Conservation (phyloP, 2,888 invertebrate species). For the Trimorus sp. region DNA sequence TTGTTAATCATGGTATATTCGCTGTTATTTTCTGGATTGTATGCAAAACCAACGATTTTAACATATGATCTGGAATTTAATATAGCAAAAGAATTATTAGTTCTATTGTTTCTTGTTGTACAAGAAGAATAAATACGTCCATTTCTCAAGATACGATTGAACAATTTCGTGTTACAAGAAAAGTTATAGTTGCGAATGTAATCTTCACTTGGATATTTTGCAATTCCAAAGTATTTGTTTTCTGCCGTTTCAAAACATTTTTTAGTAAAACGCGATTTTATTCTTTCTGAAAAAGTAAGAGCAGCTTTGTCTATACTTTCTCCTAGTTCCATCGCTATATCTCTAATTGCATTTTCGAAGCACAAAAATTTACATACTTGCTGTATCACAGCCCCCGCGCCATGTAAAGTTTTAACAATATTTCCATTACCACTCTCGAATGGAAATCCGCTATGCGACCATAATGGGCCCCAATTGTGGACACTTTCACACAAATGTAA, state of each 20-base stretch:
- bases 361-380: conserved; percentile 17
- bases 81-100: conserved; percentile 27
- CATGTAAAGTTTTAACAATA: conserved; percentile 8
- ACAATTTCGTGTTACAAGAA: not conserved
- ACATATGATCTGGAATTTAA: conserved; percentile 14
- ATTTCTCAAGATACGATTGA: conserved; percentile 21
- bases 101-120: conserved; percentile 14
- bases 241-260: conserved; percentile 10
- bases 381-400: not conserved
- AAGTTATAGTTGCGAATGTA: not conserved
- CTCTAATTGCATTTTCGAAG: conserved; percentile 11
- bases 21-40: conserved; percentile 4
- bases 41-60: conserved; percentile 22
- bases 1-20: conserved; percentile 22
- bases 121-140: conserved; percentile 21
- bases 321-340: conserved; percentile 10
- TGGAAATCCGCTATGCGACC: conserved; percentile 34
- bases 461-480: conserved; percentile 45
- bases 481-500: conserved; percentile 51
- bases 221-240: conserved; percentile 28
- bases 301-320: conserved; percentile 4
- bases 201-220: not conserved
- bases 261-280: not conserved
- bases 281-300: not conserved
- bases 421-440: conserved; percentile 35